Base-by-base conservation (phyloP, 2,888 invertebrate species). In the Euplagia quadripunctaria region DNA sequence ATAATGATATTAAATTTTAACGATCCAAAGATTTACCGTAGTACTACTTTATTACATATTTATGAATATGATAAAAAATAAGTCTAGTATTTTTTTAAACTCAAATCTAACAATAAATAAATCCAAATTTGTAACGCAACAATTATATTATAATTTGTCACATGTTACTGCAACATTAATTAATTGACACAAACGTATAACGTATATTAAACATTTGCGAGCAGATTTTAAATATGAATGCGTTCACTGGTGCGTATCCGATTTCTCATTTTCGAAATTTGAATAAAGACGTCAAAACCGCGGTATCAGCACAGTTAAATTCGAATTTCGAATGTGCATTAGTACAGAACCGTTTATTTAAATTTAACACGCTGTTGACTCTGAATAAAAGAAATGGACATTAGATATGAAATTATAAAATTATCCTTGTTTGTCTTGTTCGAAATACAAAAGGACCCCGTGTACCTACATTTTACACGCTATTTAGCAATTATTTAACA, bases 301-400 rank as follows among this genome's bases (percentile, higher is more conserved):
- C 94, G 91, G 86, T 89, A 88, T 89, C 88, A 89, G 90, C 85
- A 52, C 90, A 92, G 92, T 91, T 88, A 90, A 92, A 94, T 93
- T 91, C 88, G 89, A 93, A 94, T 94, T 92, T 89, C 76, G 88
- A 91, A 91, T 81, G 71, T 72, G 79, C 84, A 89, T 92, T 89
- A 89, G 87, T 81, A 77, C 80, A 79, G 82, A 88, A 92, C 90
- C 94, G 94, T 95, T 95, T 94, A 94, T 95, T 93, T 92, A 89
- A 95, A 95, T 96, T 95, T 92, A 87, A 89, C 94, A 95, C 95
- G 93, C 95, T 91, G 94, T 94, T 94, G 94, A 94, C 77, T 94
- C 84, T 90, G 91, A 93, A 95, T 94, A 86, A 81, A 84, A 77
- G 87, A 89, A 80, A 89, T 89, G 88, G 85, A 69, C 83, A 86